phyloP scores from a whole-genome alignment of 2,113 vertebrate species.

The Thalassarche chlororhynchos region DNA sequence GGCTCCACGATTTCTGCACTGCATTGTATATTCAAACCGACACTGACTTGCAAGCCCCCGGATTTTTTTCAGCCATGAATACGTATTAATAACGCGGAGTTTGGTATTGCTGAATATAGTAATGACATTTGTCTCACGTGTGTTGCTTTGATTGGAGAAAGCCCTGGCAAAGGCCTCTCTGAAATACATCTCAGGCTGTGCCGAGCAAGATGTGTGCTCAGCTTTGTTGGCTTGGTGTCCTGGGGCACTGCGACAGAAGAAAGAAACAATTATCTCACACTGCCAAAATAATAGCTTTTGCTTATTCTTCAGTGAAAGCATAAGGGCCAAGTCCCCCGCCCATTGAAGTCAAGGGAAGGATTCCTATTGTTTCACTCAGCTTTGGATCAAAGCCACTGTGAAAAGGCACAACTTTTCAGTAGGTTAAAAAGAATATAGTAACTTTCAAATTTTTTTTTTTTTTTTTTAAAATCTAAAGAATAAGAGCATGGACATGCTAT shows the following conservation, averaged over 20 bases:
- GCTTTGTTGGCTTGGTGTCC: not conserved
- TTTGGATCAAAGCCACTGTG: not conserved
- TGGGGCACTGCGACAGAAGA: not conserved
- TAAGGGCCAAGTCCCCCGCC: not conserved
- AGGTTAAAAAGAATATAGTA: not conserved
- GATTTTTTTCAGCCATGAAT: not conserved
- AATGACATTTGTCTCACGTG: not conserved
- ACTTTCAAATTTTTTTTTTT: not conserved
- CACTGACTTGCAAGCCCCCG: not conserved
- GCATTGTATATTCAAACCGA: not conserved
- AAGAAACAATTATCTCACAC: not conserved
- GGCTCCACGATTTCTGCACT: not conserved
- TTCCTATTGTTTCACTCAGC: not conserved
- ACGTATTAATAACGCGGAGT: accelerated
- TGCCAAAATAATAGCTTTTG: not conserved
- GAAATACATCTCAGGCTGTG: not conserved
- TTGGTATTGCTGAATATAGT: not conserved
- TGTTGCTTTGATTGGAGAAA: not conserved
- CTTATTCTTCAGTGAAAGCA: not conserved
- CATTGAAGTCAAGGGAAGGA: not conserved
- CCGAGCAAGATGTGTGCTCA: not conserved
- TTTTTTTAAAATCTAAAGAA: not conserved
- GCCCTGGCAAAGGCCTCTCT: not conserved
- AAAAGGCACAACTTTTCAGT: not conserved
- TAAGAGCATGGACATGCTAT: not conserved